Evolutionary conservation across 2,113 vertebrate genomes (phyloP), one percentile per base, ranked within the genome.

Genomic region (Phoxinus phoxinus): DNA sequence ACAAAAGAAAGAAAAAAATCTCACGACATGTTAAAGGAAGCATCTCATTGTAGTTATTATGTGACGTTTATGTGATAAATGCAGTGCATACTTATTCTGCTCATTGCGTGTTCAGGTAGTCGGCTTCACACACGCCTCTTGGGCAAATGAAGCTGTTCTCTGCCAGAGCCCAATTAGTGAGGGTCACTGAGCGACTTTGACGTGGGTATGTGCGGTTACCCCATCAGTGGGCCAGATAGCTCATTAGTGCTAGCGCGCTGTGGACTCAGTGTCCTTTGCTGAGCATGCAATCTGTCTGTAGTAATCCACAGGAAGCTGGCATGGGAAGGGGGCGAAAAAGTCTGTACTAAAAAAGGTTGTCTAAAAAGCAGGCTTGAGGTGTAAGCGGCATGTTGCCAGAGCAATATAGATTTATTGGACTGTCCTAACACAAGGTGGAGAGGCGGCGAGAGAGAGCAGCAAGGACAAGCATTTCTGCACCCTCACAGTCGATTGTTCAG

Each of bases 401-500:
- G 82, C 84, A 88, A 85, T 92, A 89, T 32, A 72, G 93, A 93
- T 93, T 85, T 80, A 89, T 91, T 80, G 89, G 83, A 65, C 90
- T 93, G 92, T 89, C 88, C 61, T 65, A 92, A 86, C 91, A 91
- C 89, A 72, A 84, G 83, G 67, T 72, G 86, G 76, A 85, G 86
- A 89, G 92, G 92, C 89, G 88, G 87, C 61, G 71, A 85, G 78
- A 88, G 90, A 91, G 83, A 79, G 87, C 77, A 77, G 86, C 90
- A 90, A 91, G 90, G 88, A 91, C 91, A 91, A 92, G 90, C 86
- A 89, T 89, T 92, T 87, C 61, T 51, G 86, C 83, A 88, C 89
- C 93, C 78, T 84, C 89, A 86, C 67, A 90, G 91, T 90, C 89
- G 85, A 94, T 94, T 91, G 94, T 91, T 94, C 91, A 25, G 90